Conservation (phyloP, 2,113 vertebrate species). For the Haliaeetus leucogaster region DNA sequence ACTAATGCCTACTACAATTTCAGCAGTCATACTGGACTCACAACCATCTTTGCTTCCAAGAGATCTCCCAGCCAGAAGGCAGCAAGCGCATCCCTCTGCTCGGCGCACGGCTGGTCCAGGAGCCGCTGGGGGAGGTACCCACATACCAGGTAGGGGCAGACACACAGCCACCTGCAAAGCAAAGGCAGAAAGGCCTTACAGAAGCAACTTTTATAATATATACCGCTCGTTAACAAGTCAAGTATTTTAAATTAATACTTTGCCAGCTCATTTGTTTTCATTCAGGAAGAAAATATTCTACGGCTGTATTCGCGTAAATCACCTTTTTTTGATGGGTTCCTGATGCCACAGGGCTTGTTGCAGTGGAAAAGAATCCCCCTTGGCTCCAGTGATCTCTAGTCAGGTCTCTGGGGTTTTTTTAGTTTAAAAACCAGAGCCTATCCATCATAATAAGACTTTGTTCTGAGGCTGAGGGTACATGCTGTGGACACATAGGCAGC, state of each 20-base stretch:
- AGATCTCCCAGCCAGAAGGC: not conserved
- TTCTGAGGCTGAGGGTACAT: not conserved
- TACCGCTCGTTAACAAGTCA: constrained; percentile 21
- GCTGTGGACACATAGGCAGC: not conserved
- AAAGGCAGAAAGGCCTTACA: not conserved
- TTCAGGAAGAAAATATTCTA: not conserved
- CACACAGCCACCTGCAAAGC: not conserved
- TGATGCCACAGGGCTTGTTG: constrained; percentile 26
- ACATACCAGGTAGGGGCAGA: not conserved
- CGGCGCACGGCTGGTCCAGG: fast-evolving
- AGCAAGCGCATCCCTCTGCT: not conserved
- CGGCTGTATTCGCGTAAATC: not conserved
- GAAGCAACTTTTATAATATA: not conserved
- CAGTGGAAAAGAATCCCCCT: not conserved
- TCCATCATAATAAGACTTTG: constrained; percentile 6
- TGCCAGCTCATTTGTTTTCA: constrained; percentile 53
- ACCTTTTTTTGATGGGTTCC: constrained; percentile 16
- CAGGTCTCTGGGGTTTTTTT: not conserved
- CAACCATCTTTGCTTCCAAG: not conserved
- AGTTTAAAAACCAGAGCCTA: not conserved
- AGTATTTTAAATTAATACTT: constrained; percentile 41
- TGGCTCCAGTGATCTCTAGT: not conserved
- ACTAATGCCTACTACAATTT: not conserved
- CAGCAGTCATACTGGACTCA: not conserved
- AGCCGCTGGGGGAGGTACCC: not conserved